Conservation (phyloP, 2,113 vertebrate species). For the Pollimyrus isidori region DNA sequence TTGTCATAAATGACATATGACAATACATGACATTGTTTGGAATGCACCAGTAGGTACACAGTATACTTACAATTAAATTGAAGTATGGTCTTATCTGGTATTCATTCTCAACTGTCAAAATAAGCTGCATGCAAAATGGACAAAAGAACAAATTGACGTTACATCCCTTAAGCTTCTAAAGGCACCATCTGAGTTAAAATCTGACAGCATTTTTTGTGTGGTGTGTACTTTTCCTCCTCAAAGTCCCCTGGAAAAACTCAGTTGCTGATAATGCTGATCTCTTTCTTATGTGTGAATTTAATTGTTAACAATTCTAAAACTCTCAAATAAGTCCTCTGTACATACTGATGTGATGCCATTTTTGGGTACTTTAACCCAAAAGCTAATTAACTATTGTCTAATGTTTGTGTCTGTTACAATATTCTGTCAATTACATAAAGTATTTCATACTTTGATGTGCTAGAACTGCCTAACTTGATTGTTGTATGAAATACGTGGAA, state of each 20-base stretch:
- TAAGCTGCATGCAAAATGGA: neutral
- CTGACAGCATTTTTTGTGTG: neutral
- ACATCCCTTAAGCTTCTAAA: neutral
- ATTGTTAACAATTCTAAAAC: slow-evolving; percentile 12
- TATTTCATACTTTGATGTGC: neutral
- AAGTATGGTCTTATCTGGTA: neutral
- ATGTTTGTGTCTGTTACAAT: neutral
- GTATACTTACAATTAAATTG: too few relatives aligned
- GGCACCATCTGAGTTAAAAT: neutral
- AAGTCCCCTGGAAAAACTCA: neutral
- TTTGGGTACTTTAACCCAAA: neutral
- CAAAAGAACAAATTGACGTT: neutral
- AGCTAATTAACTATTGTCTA: neutral
- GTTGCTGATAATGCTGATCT: neutral
- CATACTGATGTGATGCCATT: neutral
- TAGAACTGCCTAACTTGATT: neutral
- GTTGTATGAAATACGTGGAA: neutral
- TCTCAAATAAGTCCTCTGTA: neutral
- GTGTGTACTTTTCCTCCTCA: neutral
- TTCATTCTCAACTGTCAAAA: neutral
- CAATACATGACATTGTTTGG: too few relatives aligned
- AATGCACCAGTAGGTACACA: too few relatives aligned
- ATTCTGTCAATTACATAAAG: neutral
- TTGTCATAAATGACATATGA: too few relatives aligned
- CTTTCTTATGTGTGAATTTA: neutral